Conservation (phyloP, 2,797 vertebrate genomes). For the Gadopsis marmoratus region DNA sequence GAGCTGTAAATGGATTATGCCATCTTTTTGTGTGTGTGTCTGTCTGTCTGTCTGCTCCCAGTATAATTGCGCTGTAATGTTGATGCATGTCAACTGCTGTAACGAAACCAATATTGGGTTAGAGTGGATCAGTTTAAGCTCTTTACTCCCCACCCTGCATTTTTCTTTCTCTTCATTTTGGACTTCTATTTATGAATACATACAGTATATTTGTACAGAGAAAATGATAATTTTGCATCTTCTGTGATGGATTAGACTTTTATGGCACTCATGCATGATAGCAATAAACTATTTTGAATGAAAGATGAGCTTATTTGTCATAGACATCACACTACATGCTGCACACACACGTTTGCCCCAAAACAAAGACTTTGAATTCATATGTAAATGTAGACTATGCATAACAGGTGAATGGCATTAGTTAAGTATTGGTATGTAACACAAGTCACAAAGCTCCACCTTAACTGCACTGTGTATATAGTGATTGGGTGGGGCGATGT, state of each 20-base stretch:
- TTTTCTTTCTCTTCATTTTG: conserved; percentile 68
- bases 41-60: conserved; percentile 68
- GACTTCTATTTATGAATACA: conserved; percentile 84
- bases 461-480: conserved; percentile 6
- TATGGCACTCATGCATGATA: conserved; percentile 89
- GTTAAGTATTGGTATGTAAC: not conserved
- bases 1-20: conserved; percentile 74
- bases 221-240: conserved; percentile 86
- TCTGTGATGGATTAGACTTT: conserved; percentile 86
- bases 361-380: not conserved
- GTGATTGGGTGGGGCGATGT: conserved; percentile 65
- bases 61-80: conserved; percentile 81
- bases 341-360: not conserved
- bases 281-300: conserved; percentile 91
- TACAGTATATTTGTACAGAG: conserved; percentile 83
- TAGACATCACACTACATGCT: not conserved
- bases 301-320: conserved; percentile 51
- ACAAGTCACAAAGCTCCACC: conserved; percentile 27
- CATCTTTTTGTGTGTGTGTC: conserved; percentile 44
- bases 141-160: conserved; percentile 35
- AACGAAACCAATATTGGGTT: conserved; percentile 75
- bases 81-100: conserved; percentile 87
- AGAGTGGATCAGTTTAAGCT: conserved; percentile 58
- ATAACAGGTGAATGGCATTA: not conserved
- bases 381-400: not conserved